These are phyloP conservation scores for Tenthredo notha DNA, from an alignment of 2,888 invertebrate species.

Conservation along the genomic window DNA sequence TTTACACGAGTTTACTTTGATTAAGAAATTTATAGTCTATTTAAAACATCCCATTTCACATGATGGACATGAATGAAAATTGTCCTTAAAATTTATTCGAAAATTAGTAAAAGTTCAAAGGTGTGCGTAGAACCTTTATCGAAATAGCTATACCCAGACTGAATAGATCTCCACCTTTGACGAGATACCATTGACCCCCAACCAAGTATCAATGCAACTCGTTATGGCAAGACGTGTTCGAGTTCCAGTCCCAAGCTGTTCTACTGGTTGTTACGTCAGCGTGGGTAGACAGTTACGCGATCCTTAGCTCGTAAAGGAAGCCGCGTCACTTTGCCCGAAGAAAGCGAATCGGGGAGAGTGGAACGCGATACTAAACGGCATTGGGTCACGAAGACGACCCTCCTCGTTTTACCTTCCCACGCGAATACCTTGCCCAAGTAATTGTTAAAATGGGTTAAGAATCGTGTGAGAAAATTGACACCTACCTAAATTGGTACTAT, in stretches of 20 bases:
- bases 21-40: not conserved
- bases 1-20: not conserved
- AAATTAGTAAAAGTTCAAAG: not conserved
- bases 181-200: conserved; percentile 64
- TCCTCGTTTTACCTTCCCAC: conserved; percentile 6
- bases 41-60: not conserved
- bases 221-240: conserved; percentile 64
- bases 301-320: conserved; percentile 59
- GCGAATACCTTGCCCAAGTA: conserved; percentile 2
- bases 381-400: conserved; percentile 57
- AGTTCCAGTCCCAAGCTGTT: conserved; percentile 63
- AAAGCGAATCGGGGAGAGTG: conserved; percentile 61
- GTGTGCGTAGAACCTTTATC: not conserved
- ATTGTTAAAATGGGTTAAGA: not conserved
- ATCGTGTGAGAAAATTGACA: not conserved
- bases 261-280: conserved; percentile 63
- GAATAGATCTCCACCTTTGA: conserved; percentile 3
- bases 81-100: not conserved
- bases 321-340: conserved; percentile 59
- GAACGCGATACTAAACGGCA: conserved; percentile 56
- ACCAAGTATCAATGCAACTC: conserved; percentile 55
- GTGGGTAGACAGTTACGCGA: conserved; percentile 61
- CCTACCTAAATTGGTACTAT: not conserved
- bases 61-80: not conserved
- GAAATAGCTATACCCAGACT: not conserved